A percentile compares a stretch with the other conserved stretches of the same genome.
phyloP scores from a whole-genome alignment of 2,797 vertebrate genomes.

The Stomatorhinus walkeri region DNA sequence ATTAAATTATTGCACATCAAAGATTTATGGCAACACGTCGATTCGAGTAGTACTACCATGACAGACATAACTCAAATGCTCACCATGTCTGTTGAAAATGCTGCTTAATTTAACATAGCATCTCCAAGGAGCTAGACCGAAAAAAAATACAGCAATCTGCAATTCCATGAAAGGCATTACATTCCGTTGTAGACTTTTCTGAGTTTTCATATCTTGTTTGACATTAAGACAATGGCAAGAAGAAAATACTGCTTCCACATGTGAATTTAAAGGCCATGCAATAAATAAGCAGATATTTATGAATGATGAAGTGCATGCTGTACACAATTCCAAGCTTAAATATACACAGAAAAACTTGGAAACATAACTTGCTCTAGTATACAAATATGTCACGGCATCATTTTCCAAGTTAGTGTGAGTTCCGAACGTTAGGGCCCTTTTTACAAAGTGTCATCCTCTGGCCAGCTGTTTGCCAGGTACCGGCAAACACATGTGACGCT shows the following conservation, averaged over 20 bases:
- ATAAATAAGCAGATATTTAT: neutral
- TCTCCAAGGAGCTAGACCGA: neutral
- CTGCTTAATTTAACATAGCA: neutral
- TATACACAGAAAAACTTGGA: neutral
- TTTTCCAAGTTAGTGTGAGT: neutral
- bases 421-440: neutral
- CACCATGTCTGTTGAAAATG: neutral
- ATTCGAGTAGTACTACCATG: constrained; percentile 3
- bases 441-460: neutral
- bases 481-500: constrained; percentile 11
- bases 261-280: neutral
- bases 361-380: neutral
- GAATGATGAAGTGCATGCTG: neutral
- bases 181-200: neutral
- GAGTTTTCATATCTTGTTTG: neutral
- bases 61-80: constrained; percentile 13
- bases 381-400: neutral
- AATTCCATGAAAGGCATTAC: neutral
- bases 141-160: constrained; percentile 1
- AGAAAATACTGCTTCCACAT: neutral
- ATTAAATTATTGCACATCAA: constrained; percentile 22
- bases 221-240: neutral
- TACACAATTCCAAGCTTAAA: neutral
- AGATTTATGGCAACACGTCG: constrained; percentile 10
- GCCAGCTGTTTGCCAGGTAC: neutral